These are phyloP conservation scores for Papilio aristodemus DNA, from an alignment of 1,140 invertebrate genomes.

Conservation along the genomic window DNA sequence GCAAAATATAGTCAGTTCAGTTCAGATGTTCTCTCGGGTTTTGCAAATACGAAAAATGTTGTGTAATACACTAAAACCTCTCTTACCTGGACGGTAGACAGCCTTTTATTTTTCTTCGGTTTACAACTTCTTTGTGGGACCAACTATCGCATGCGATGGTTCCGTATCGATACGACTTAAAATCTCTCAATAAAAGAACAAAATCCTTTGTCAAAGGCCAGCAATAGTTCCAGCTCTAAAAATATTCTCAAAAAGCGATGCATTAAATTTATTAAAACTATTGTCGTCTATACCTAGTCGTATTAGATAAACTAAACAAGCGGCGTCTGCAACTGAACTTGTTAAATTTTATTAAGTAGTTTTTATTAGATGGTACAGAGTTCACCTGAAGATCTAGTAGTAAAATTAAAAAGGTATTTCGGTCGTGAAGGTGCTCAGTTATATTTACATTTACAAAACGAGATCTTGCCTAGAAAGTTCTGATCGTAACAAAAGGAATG, in stretches of 20 bases:
- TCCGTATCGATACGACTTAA: background rate
- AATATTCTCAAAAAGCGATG: background rate
- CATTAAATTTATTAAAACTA: too few species aligned
- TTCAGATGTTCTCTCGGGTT: background rate
- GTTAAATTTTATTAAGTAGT: too few species aligned
- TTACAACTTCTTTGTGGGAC: background rate
- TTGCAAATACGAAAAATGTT: background rate
- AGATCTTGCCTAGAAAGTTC: constrained; percentile 7
- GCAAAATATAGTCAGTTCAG: too few species aligned
- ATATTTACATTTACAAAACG: background rate
- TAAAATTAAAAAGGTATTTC: background rate
- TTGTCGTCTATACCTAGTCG: too few species aligned
- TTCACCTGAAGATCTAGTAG: background rate
- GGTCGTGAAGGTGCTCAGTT: background rate
- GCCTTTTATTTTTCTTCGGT: background rate
- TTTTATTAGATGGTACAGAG: too few species aligned
- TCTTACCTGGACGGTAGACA: background rate
- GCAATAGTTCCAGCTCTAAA: background rate
- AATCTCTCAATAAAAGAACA: background rate
- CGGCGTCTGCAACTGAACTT: too few species aligned
- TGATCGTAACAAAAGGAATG: constrained; percentile 13
- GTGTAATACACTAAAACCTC: background rate
- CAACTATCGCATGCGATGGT: background rate
- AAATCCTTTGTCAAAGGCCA: background rate
- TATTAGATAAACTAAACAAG: too few species aligned